Percentiles rank a stretch among this genome's conserved stretches.
Evolutionary conservation across 2,888 invertebrate species (phyloP).

Genomic region (Napeogenes inachia): DNA sequence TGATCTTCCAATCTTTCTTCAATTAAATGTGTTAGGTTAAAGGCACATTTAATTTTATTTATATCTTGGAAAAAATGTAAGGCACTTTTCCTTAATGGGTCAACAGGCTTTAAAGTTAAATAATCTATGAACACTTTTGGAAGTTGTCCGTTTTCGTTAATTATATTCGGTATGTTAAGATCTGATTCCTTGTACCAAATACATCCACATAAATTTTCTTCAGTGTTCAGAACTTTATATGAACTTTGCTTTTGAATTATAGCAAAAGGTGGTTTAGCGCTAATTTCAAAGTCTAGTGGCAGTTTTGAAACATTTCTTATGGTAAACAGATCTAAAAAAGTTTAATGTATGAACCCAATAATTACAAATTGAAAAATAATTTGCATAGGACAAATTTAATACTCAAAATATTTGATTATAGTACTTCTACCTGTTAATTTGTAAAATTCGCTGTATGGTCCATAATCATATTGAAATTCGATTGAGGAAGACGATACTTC

Average conservation of each 20-base stretch:
- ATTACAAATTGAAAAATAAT: background rate
- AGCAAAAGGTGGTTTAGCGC: slow-evolving; percentile 70
- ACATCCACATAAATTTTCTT: slow-evolving; percentile 59
- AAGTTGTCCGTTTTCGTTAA: slow-evolving; percentile 45
- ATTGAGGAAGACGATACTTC: slow-evolving; percentile 67
- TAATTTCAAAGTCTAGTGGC: slow-evolving; percentile 66
- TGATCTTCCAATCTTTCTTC: slow-evolving; percentile 64
- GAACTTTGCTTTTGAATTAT: slow-evolving; percentile 57
- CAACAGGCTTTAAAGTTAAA: slow-evolving; percentile 57
- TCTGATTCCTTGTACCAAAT: slow-evolving; percentile 59
- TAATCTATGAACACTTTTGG: slow-evolving; percentile 58
- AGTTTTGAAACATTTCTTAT: slow-evolving; percentile 76
- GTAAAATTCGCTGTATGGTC: slow-evolving; percentile 61
- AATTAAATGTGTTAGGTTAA: slow-evolving; percentile 55
- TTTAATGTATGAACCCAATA: background rate
- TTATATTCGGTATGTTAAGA: slow-evolving; percentile 50
- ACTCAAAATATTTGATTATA: background rate
- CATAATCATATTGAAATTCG: slow-evolving; percentile 71
- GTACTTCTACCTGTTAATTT: slow-evolving; percentile 61
- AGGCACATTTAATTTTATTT: slow-evolving; percentile 65
- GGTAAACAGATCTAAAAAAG: slow-evolving; percentile 68
- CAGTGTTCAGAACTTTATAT: slow-evolving; percentile 54
- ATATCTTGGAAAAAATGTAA: slow-evolving; percentile 67
- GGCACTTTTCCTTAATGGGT: slow-evolving; percentile 49
- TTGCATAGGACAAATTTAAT: background rate